phyloP scores from a whole-genome alignment of 1,140 invertebrate species.

The Leptinotarsa defecta region DNA sequence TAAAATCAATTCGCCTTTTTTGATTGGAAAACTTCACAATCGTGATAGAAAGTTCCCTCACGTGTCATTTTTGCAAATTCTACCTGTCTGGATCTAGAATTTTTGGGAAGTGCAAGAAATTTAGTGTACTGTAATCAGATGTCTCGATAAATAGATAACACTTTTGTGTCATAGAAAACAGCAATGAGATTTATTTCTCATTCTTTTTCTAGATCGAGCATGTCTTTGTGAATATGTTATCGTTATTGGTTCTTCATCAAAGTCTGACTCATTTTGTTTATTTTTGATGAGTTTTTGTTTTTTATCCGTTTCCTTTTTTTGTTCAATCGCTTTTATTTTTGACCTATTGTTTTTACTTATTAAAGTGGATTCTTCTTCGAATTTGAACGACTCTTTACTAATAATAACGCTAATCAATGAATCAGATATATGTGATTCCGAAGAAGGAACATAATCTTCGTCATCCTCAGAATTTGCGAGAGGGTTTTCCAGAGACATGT shows the following conservation, averaged over 20 bases:
- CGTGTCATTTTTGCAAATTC: not conserved
- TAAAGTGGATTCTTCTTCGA: not conserved
- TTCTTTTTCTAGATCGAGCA: not conserved
- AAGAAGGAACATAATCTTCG: not conserved
- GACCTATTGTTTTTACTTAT: not conserved
- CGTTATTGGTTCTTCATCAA: not conserved
- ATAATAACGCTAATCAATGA: not conserved
- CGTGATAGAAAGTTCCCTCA: not conserved
- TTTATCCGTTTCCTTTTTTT: not conserved
- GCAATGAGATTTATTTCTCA: constrained; percentile 8
- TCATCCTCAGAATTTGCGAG: not conserved
- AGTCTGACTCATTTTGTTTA: not conserved
- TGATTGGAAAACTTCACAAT: constrained; percentile 17
- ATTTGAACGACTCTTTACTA: not conserved
- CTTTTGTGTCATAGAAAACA: constrained; percentile 21
- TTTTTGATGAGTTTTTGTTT: not conserved
- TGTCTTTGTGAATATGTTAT: not conserved
- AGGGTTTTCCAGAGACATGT: not conserved
- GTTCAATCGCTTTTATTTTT: not conserved
- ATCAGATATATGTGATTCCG: constrained; percentile 1
- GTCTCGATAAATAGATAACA: not conserved
- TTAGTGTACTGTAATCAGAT: constrained; percentile 12
- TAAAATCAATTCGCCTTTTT: constrained; percentile 16
- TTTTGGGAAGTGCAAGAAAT: constrained; percentile 19
- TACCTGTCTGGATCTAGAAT: not conserved